Evolutionary conservation across 2,797 vertebrate genomes (phyloP), one percentile per base, ranked within the genome.

Genomic region (Hirundo rustica): DNA sequence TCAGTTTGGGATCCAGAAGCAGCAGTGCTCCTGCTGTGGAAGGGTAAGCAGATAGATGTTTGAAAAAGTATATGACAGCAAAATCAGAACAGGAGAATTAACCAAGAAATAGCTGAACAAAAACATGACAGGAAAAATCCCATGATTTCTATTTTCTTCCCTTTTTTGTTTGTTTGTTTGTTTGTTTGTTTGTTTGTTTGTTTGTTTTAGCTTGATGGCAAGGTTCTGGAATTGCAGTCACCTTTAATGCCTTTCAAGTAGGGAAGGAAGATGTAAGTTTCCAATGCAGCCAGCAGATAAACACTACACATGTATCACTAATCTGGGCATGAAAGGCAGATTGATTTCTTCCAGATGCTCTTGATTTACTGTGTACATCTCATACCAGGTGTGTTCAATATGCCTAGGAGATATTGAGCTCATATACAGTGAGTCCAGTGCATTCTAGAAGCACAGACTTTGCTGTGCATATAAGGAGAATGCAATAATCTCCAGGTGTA

Each of bases 331-430:
- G 9, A 84, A 48, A 40, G 68, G 65, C 50, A 85, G 65, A 77
- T 50, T 85, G 79, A 85, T 84, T 58, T 88, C 47, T 68, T 94
- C 78, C 91, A 89, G 89, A 77, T 91, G 87, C 60, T 92, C 40
- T 71, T 55, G 15, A 73, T 57, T 76, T 73, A 29, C 40, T 38
- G 12, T 10, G 21, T 34, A 30, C 26, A 29, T 60, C 50, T 71
- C 27, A 38, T 21, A 60, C 32, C 12, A 11, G 9, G 19, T 25
- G 47, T 8, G 22, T 81, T 61, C 30, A 68, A 68, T 70, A 73
- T 9, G 27, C 58, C 66, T 42, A n/a, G 62, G 66, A 86, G 65
- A 61, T 40, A 82, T 1, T 50, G 50, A 85, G 42, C 34, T 79
- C 42, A 9, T 8, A 19, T 18, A 60, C 58, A 47, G 50, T 0